Base-by-base conservation (phyloP, 2,797 vertebrate species). In the Hemitrygon akajei region DNA sequence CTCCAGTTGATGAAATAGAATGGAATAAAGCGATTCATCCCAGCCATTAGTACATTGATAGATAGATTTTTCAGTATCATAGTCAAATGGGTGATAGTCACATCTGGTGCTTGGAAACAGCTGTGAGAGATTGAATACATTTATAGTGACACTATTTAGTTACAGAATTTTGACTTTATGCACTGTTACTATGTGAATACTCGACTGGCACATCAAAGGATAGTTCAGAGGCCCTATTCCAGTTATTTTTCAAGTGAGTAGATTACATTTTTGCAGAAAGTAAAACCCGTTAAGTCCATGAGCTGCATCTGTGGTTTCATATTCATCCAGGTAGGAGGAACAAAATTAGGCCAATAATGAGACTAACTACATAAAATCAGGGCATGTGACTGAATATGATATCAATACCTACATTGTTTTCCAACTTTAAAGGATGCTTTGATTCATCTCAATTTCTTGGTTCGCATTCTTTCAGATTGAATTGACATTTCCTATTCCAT, bases 121-220 rank as follows among this genome's bases (percentile, higher is more conserved):
- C 91, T 76, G 71, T 75, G 91, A 75, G 73, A 75, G 91, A 12
- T 75, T 75, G 91, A 93, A 93, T 75, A 56, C 37, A 93, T 93
- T 75, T 93, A 56, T 37, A 47, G 5, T 93, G 91, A 71, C 71
- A n/a, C 47, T 76, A 40, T 30, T 76, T 12, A 16, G 14, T 71
- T 93, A 37, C 91, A 75, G 91, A 92, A 30, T 76, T 93, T 92
- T 92, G 87, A 34, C 89, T 34, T 25, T 58, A 47, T 93, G 58
- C 22, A 56, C 40, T 75, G 91, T 93, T 76, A 93, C 91, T 56
- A n/a, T 58, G 16, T 75, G 91, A 93, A 56, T 93, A 93, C 71
- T 30, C 12, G 56, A 93, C 75, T 75, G 25, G 76, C 91, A 93
- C 40, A 76, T 40, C 71, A 93, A 93, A 58, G 71, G 71, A 40